Evolutionary conservation across 2,888 invertebrate genomes (phyloP), one percentile per base, ranked within the genome.

Genomic region (Microchrysa polita): DNA sequence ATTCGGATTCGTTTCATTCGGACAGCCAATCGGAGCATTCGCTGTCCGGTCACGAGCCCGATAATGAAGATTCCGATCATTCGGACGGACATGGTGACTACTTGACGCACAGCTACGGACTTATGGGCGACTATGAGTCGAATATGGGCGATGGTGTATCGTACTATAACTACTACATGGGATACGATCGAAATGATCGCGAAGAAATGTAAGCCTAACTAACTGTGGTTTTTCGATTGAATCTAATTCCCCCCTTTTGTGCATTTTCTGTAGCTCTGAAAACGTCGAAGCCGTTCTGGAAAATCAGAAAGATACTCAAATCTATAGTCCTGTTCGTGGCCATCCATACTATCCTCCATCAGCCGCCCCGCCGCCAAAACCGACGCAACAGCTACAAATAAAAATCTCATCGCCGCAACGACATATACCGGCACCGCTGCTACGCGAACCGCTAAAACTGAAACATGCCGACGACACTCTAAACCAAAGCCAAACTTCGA

Each of bases 1-100:
- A 90, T 81, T 92, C 92, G 2, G 93, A 92, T 79, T 93, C 93
- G 69, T 90, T 93, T 77, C 92, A 92, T 80, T 93, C 93, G 67
- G 93, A 92, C 78, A 93, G 93, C 77, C 90, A 90, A 18, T 91
- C 91, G 65, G 88, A 88, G 80, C 84, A 85, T 75, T 88, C 88
- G 71, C 83, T 91, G 61, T 91, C 91, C 69, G 91, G 90, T 0
- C 91, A 91, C 84, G 91, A 92, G 81, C 91, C 91, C 67, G 91
- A 92, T 82, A 91, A 91, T 84, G 91, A 92, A 85, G 91, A 91
- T 79, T 91, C 91, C 0, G 91, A 91, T 85, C 91, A 91, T 77
- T 91, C 91, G 55, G 91, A 91, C 74, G 87, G 87, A 74, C 88
- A 90, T 78, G 83, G 84, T 72, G 84, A 84, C 71, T 91, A 91